phyloP scores from a whole-genome alignment of 2,888 invertebrate species.

The Caenorhabditis zanzibari region DNA sequence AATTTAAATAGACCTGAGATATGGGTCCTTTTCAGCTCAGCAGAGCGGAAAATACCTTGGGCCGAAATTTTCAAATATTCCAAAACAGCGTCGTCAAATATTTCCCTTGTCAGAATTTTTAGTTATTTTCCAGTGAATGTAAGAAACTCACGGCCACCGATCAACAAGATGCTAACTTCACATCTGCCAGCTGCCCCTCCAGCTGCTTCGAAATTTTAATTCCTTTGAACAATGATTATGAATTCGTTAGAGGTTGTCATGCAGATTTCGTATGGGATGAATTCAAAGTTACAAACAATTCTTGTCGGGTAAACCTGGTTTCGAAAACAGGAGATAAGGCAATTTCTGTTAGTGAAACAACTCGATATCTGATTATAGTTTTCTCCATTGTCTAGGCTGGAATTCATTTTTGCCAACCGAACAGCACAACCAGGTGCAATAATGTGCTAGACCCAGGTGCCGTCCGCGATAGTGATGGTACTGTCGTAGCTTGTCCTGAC shows the following conservation, averaged over 20 bases:
- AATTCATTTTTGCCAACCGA: not conserved
- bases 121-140: too few relatives aligned
- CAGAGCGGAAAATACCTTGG: too few relatives aligned
- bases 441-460: too few relatives aligned
- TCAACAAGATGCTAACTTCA: too few relatives aligned
- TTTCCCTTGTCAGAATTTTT: too few relatives aligned
- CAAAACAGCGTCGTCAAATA: too few relatives aligned
- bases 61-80: too few relatives aligned
- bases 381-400: slow-evolving; percentile 11
- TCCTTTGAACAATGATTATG: slow-evolving; percentile 35
- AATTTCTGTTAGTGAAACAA: slow-evolving; percentile 7
- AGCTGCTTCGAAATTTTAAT: slow-evolving; percentile 55
- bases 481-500: not conserved
- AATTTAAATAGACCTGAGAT: too few relatives aligned
- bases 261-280: slow-evolving; percentile 50
- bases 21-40: too few relatives aligned
- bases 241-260: slow-evolving; percentile 56
- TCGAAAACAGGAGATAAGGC: not conserved
- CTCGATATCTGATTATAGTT: not conserved
- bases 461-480: too few relatives aligned
- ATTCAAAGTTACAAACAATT: slow-evolving; percentile 24
- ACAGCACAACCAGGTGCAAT: not conserved
- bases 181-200: slow-evolving; percentile 37
- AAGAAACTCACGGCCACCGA: too few relatives aligned
- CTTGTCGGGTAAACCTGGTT: not conserved